phyloP scores from a whole-genome alignment of 1,140 invertebrate species.

The Ostrea denselamellosa region DNA sequence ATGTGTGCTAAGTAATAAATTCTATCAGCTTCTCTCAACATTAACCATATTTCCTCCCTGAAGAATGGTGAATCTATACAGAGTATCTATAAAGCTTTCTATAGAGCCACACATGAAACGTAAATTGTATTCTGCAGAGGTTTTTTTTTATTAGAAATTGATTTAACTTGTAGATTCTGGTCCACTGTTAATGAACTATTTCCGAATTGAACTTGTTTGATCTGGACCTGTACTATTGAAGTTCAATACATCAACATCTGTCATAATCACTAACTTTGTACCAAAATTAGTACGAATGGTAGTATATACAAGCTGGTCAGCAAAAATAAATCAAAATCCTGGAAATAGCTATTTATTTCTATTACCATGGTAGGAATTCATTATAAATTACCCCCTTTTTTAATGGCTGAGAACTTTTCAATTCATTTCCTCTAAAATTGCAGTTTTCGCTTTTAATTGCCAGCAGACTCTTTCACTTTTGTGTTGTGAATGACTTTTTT shows the following conservation, averaged over 20 bases:
- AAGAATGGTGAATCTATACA: slow-evolving; percentile 8
- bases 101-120: not conserved
- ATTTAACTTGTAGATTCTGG: not conserved
- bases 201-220: not conserved
- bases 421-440: no score
- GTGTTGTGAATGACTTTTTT: not conserved
- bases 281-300: no score
- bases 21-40: slow-evolving; percentile 23
- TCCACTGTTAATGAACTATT: not conserved
- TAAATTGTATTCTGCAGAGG: not conserved
- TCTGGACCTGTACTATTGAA: not conserved
- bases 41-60: slow-evolving; percentile 20
- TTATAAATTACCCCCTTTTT: no score
- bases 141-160: not conserved
- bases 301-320: no score
- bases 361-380: no score
- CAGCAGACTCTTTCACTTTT: not conserved
- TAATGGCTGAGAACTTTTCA: no score
- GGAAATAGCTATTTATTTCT: no score
- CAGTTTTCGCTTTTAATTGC: not conserved
- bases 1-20: not conserved
- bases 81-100: not conserved
- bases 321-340: no score
- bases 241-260: slow-evolving; percentile 12
- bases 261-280: not conserved